Conservation (phyloP, 1,140 invertebrate species). For the Drosophila burlai region DNA sequence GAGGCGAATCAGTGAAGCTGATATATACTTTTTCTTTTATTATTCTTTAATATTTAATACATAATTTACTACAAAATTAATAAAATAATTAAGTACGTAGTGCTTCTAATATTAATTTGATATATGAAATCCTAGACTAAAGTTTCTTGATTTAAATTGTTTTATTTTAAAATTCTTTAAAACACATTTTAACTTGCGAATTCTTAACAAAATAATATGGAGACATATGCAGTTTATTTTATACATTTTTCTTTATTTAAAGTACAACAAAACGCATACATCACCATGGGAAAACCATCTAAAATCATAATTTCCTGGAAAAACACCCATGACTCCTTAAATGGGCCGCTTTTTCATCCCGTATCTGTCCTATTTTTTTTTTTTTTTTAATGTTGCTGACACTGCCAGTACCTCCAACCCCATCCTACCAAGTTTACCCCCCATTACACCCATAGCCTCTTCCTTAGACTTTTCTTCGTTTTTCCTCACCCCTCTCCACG, state of each 20-base stretch:
- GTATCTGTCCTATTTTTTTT: slow-evolving; percentile 6
- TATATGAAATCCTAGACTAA: background rate
- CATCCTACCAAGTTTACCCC: background rate
- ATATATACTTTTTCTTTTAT: background rate
- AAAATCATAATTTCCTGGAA: background rate
- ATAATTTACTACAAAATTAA: background rate
- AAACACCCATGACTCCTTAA: background rate
- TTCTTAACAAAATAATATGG: background rate
- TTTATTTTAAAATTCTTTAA: background rate
- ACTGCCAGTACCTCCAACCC: background rate
- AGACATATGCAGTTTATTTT: background rate
- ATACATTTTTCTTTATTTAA: background rate
- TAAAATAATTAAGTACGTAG: no score
- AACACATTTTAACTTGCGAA: background rate
- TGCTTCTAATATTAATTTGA: no score
- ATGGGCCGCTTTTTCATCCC: background rate
- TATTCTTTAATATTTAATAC: background rate
- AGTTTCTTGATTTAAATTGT: no score
- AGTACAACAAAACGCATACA: background rate
- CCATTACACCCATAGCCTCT: background rate
- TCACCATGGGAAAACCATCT: background rate
- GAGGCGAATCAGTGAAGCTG: slow-evolving; percentile 7
- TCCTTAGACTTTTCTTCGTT: background rate
- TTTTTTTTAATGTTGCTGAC: slow-evolving; percentile 1
- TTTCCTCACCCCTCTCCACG: background rate